Evolutionary conservation across 2,113 vertebrate species (phyloP).

Genomic region (Miniopterus natalensis): DNA sequence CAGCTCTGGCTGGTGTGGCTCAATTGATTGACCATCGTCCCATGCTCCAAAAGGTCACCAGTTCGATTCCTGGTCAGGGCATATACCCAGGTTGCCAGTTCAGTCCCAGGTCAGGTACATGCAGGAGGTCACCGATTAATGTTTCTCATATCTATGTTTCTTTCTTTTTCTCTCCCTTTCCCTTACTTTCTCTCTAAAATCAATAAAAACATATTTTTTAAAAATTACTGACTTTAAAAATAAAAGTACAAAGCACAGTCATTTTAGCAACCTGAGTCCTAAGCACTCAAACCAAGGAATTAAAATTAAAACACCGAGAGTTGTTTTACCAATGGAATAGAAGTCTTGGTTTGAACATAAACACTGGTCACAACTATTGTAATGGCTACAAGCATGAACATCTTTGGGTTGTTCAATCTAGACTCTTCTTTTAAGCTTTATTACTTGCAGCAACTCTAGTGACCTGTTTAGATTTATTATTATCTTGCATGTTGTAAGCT

Average conservation of each 20-base stretch:
- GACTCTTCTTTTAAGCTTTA: neutral
- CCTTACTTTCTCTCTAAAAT: no score
- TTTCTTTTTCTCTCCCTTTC: no score
- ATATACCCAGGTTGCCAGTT: no score
- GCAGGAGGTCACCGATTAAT: no score
- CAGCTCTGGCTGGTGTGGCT: neutral
- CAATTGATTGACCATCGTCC: no score
- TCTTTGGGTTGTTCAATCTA: neutral
- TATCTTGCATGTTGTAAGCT: neutral
- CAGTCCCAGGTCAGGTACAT: no score
- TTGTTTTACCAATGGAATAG: neutral
- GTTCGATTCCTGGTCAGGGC: no score
- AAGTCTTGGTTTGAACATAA: neutral
- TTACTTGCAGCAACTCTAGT: neutral
- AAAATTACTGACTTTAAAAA: no score
- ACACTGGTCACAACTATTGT: neutral
- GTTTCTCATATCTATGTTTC: no score
- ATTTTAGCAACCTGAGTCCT: neutral
- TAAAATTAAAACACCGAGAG: neutral
- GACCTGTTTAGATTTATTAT: neutral
- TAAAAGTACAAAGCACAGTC: neutral
- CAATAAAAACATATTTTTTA: no score
- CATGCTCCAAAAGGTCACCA: no score
- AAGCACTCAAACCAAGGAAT: neutral
- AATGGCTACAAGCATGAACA: neutral